These are phyloP conservation scores for Malachius bipustulatus DNA, from an alignment of 2,888 invertebrate genomes.

Conservation along the genomic window DNA sequence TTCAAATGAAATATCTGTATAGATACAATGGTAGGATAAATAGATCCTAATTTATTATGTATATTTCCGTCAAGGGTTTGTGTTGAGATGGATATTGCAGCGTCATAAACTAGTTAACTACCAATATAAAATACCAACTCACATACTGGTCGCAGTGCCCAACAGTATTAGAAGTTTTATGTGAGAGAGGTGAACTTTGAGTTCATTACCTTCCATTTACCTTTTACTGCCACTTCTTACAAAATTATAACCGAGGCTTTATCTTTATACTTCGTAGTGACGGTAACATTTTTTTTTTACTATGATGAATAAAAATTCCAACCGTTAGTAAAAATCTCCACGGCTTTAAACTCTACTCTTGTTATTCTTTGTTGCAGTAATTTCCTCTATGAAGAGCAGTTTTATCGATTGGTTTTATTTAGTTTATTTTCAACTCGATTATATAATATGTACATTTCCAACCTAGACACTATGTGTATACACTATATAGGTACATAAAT, in stretches of 20 bases:
- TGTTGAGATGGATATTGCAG: not conserved
- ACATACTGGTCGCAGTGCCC: not conserved
- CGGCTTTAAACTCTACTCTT: no score
- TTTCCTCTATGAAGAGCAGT: no score
- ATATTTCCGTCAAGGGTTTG: not conserved
- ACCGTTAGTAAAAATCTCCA: no score
- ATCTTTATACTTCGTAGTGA: no score
- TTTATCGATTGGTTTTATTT: no score
- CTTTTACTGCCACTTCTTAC: not conserved
- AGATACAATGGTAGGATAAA: not conserved
- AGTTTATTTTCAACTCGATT: no score
- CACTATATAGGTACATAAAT: no score
- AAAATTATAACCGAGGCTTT: slow-evolving; percentile 2
- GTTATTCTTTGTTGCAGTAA: no score
- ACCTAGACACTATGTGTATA: no score
- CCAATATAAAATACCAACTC: slow-evolving; percentile 3
- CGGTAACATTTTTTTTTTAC: not conserved
- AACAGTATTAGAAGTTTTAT: slow-evolving; percentile 2
- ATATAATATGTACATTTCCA: no score
- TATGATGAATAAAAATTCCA: no score
- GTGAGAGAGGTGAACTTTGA: slow-evolving; percentile 1
- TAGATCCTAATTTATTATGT: not conserved
- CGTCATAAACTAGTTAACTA: slow-evolving; percentile 3
- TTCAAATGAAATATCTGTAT: no score
- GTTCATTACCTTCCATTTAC: slow-evolving; percentile 2